Conservation (phyloP, 1,140 invertebrate species). For the Melitaea cinxia region DNA sequence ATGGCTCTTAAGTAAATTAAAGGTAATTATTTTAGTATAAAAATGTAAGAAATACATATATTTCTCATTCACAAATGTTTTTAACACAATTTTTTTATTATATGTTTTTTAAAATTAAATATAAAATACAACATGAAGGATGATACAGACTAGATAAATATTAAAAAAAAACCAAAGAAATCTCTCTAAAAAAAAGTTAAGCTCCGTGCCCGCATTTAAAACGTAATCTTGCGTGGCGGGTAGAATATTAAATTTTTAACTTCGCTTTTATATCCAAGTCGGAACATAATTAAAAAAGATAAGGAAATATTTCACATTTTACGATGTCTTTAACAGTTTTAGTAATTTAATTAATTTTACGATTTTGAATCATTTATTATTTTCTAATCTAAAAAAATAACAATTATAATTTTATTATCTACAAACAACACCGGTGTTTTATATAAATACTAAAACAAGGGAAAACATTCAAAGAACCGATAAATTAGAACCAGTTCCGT, state of each 20-base stretch:
- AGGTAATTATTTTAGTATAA: no score
- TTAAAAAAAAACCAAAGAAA: neutral
- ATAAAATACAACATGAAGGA: no score
- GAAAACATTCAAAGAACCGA: no score
- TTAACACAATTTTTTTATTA: no score
- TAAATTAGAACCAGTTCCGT: no score
- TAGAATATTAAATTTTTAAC: constrained; percentile 35
- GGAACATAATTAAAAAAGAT: constrained; percentile 37
- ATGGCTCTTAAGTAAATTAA: no score
- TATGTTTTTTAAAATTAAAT: no score
- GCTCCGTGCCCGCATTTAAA: constrained; percentile 21
- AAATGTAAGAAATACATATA: no score
- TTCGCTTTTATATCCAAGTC: constrained; percentile 31
- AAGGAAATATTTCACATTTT: constrained; percentile 34
- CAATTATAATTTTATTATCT: neutral
- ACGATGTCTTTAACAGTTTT: neutral
- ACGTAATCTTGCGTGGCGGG: constrained; percentile 21
- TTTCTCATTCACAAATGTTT: no score
- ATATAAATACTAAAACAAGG: no score
- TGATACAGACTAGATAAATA: neutral
- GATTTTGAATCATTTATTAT: neutral
- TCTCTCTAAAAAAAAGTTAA: constrained; percentile 4
- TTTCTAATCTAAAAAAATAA: neutral
- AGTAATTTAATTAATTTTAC: constrained; percentile 1
- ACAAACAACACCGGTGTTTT: neutral